Base-by-base conservation (phyloP, 2,797 vertebrate species). In the Mallotus villosus region DNA sequence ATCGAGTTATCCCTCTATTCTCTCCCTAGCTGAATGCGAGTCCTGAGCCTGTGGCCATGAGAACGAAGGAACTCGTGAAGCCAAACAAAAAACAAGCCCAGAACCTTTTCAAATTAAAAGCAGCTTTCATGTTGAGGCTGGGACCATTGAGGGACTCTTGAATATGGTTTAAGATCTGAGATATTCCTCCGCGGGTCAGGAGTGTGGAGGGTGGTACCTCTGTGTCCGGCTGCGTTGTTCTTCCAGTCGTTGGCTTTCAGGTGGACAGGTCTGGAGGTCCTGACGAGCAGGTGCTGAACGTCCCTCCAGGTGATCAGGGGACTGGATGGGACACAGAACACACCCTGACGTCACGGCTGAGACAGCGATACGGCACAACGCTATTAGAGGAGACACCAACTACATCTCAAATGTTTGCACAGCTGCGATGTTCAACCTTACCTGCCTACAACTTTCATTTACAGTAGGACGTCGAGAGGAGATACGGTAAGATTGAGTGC, bases 211-310 rank as follows among this genome's bases (percentile, higher is more conserved):
- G 2, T 21, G 58, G 53, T 84, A 95, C 96, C 96, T 93, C 76
- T 90, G 82, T 92, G 92, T 46, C 95, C 93, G 0, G 90, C 95
- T 0, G 94, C 95, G 0, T 97, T 97, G 74, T 73, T 80, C 0
- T 86, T 92, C 96, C 96, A 98, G 85, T 98, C 96, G 5, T 92
- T 91, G 0, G 95, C 93, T 84, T 92, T 93, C 76, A 97, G 92
- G 78, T 94, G 92, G 4, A 92, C 85, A 0, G 94, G 93, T 37
- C 77, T 91, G 60, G 96, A 97, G 0, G 93, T 92, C 3, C 91
- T 93, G 62, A 96, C 87, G 53, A 95, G 86, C 1, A 97, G 91
- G 69, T 97, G 96, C 70, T 98, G 96, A 55, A 96, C 90, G 73
- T 97, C 96, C 0, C 95, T 94, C 96, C 96, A 98, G 0, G 90